phyloP scores from a whole-genome alignment of 30 jellyfish, hydroid and myxozoan species.

The Aurelia sp. region DNA sequence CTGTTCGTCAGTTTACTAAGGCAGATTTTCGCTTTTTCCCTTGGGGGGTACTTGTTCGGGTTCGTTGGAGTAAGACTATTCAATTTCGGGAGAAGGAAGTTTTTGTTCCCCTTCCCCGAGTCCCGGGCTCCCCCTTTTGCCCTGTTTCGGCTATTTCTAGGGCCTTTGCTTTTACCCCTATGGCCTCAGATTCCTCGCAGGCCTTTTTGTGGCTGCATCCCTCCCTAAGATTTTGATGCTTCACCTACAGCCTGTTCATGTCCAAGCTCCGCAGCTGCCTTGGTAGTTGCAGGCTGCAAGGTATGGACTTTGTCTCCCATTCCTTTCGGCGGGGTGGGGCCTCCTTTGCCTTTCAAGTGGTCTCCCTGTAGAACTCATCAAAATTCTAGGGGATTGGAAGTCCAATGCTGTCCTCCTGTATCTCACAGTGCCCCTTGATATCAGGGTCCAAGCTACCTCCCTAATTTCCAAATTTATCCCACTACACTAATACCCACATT shows the following conservation, averaged over 20 bases:
- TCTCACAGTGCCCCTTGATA: too few relatives aligned
- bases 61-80: constrained; percentile 18
- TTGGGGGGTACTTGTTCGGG: constrained; percentile 13
- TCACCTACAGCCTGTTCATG: constrained; percentile 10
- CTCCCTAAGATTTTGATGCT: too few relatives aligned
- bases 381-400: too few relatives aligned
- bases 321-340: constrained; percentile 25
- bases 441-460: too few relatives aligned
- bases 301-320: constrained; percentile 8
- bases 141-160: too few relatives aligned
- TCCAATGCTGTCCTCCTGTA: too few relatives aligned
- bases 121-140: constrained; percentile 11
- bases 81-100: constrained; percentile 25
- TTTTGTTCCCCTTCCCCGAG: constrained; percentile 10
- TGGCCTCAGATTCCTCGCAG: too few relatives aligned
- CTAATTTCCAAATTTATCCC: too few relatives aligned
- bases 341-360: constrained; percentile 8
- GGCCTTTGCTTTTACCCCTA: too few relatives aligned
- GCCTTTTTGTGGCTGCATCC: too few relatives aligned
- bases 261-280: constrained; percentile 8
- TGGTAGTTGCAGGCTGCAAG: not conserved
- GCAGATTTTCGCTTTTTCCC: constrained; percentile 12
- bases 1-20: constrained; percentile 10
- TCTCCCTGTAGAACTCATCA: too few relatives aligned
- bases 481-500: too few relatives aligned